A percentile compares a stretch with the other conserved stretches of the same genome.
Evolutionary conservation across 23 tunicate genomes (phyloP).

Genomic region (Ascidia mentula): DNA sequence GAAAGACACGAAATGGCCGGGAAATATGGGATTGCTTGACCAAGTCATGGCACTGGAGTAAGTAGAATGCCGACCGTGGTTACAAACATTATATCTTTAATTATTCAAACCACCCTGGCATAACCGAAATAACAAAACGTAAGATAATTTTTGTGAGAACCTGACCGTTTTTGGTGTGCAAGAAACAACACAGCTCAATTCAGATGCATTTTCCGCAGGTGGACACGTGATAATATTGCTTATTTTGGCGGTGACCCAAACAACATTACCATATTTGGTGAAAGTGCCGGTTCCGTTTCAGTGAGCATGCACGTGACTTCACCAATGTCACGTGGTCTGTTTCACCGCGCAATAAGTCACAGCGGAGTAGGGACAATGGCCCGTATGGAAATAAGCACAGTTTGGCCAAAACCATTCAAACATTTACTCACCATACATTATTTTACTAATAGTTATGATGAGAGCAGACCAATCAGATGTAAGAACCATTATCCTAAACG

Average conservation of each 20-base stretch:
- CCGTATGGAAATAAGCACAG: background rate
- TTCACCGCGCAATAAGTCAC: background rate
- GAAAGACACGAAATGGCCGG: conserved; percentile 31
- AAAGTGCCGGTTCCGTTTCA: conserved; percentile 8
- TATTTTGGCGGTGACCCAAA: background rate
- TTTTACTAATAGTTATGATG: background rate
- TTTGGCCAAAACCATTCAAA: background rate
- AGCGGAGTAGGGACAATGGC: background rate
- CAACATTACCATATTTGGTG: background rate
- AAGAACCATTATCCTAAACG: background rate
- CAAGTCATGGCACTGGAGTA: conserved; percentile 58
- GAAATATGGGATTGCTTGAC: conserved; percentile 56
- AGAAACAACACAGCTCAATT: background rate
- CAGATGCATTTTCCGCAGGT: background rate
- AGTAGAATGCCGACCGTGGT: no score
- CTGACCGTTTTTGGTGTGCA: no score
- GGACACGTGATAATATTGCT: background rate
- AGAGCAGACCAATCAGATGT: background rate
- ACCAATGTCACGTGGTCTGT: conserved; percentile 12
- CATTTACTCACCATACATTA: background rate
- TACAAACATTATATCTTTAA: no score
- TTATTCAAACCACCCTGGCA: no score
- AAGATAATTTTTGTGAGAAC: no score
- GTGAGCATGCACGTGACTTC: conserved; percentile 6
- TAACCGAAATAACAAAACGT: no score